Evolutionary conservation across 2,888 invertebrate genomes (phyloP).

Genomic region (Microctonus brassicae): DNA sequence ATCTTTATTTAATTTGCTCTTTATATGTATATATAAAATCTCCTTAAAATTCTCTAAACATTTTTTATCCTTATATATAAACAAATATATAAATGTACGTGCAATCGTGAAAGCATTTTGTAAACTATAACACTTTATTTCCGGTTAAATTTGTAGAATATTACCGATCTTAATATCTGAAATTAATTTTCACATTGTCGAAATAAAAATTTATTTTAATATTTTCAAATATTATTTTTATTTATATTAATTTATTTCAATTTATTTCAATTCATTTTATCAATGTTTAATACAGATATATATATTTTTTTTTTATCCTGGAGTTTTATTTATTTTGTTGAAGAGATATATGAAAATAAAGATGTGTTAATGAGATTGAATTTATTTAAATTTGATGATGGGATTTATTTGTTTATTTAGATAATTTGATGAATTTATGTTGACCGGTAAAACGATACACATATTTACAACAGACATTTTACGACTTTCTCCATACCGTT

Average conservation of each 20-base stretch:
- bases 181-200: neutral
- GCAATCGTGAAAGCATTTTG: slow-evolving; percentile 45
- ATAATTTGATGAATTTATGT: slow-evolving; percentile 20
- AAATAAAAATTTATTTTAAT: neutral
- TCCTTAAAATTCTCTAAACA: neutral
- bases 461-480: slow-evolving; percentile 45
- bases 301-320: too few species aligned
- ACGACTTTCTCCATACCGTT: slow-evolving; percentile 57
- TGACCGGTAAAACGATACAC: slow-evolving; percentile 32
- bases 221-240: too few species aligned
- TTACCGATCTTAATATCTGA: neutral
- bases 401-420: too few species aligned
- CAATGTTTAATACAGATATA: neutral
- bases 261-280: neutral
- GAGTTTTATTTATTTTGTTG: too few species aligned
- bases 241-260: neutral
- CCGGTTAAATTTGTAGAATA: slow-evolving; percentile 31
- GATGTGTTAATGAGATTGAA: too few species aligned
- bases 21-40: slow-evolving; percentile 6
- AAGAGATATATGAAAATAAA: too few species aligned
- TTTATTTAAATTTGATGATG: too few species aligned
- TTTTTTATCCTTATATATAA: too few species aligned
- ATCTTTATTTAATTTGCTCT: neutral
- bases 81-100: too few species aligned
- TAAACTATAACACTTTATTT: slow-evolving; percentile 11